Percentiles rank a stretch among this genome's conserved stretches.
phyloP scores from a whole-genome alignment of 2,113 vertebrate species.

The Rhinolophus sinicus region DNA sequence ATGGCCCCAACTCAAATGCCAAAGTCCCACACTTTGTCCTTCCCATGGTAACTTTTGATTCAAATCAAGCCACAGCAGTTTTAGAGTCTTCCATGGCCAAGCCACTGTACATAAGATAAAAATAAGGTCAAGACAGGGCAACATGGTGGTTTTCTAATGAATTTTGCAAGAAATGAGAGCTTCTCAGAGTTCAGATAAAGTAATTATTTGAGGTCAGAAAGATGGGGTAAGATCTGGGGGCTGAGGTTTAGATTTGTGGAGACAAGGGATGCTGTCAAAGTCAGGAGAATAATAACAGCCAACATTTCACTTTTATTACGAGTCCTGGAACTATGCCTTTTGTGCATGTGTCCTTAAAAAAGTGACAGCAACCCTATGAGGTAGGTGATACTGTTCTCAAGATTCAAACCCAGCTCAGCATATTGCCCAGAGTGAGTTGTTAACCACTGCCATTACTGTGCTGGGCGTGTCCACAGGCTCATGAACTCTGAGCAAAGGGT shows the following conservation, averaged over 20 bases:
- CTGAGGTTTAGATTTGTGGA: background rate
- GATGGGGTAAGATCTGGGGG: background rate
- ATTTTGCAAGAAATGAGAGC: background rate
- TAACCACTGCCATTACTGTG: rapidly evolving
- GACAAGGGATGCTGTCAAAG: background rate
- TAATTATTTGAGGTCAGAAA: background rate
- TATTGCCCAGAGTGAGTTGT: background rate
- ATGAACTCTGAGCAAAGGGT: background rate
- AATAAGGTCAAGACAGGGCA: background rate
- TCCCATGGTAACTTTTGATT: background rate
- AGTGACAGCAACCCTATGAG: background rate
- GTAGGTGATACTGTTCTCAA: rapidly evolving
- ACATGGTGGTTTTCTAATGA: background rate
- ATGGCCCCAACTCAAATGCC: background rate
- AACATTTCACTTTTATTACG: background rate
- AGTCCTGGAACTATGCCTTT: background rate
- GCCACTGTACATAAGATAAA: background rate
- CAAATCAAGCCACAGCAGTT: background rate
- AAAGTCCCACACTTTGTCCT: background rate
- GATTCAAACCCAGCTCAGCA: background rate
- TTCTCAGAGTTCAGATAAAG: background rate
- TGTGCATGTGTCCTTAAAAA: background rate
- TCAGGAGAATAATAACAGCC: background rate
- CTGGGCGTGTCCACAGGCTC: rapidly evolving
- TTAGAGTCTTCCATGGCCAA: background rate